These are phyloP conservation scores for Eristalinus sepulchralis DNA, from an alignment of 2,888 invertebrate genomes.

Conservation along the genomic window DNA sequence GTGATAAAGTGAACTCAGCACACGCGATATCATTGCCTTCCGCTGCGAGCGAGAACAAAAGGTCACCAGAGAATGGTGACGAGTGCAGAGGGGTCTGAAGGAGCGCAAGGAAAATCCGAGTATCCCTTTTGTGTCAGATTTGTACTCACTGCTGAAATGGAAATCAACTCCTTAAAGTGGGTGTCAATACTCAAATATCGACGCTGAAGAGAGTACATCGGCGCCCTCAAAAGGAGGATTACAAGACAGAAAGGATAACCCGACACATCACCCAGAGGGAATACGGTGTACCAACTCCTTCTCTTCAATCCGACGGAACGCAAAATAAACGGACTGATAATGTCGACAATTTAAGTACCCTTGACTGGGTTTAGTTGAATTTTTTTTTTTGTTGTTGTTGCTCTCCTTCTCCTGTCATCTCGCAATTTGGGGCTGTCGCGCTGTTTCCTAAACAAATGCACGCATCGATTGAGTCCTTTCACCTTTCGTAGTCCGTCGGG, in stretches of 20 bases:
- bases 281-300: neutral
- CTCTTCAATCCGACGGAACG: conserved; percentile 3
- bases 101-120: neutral
- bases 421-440: neutral
- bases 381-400: neutral
- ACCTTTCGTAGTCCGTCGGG: neutral
- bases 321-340: conserved; percentile 56
- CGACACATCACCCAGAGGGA: conserved; percentile 12
- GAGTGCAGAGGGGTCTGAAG: neutral
- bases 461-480: conserved; percentile 36
- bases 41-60: conserved; percentile 28
- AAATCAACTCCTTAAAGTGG: conserved; percentile 42
- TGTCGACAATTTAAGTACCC: conserved; percentile 45
- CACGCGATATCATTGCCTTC: conserved; percentile 13
- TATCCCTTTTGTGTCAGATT: conserved; percentile 27
- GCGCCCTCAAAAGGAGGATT: neutral
- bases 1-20: conserved; percentile 15
- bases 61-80: conserved; percentile 1
- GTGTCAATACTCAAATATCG: conserved; percentile 28
- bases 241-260: conserved; percentile 3
- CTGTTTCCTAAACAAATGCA: conserved; percentile 40
- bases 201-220: conserved; percentile 10
- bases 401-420: too few relatives aligned
- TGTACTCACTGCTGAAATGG: conserved; percentile 34
- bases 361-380: conserved; percentile 29